phyloP scores from a whole-genome alignment of 2,797 vertebrate genomes.

The Anniella stebbinsi region DNA sequence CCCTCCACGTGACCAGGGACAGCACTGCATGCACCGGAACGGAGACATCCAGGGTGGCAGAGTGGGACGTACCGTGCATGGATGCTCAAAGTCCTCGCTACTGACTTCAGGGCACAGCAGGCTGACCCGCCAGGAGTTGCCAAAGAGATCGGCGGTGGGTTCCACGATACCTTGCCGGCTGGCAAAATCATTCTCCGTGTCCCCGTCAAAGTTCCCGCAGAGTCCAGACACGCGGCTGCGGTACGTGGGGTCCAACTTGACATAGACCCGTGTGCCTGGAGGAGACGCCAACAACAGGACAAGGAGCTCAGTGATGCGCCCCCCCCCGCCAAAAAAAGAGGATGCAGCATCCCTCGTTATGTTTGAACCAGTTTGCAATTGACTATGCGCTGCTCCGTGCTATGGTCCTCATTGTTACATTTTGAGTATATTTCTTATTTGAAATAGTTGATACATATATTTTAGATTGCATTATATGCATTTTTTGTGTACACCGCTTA shows the following conservation, averaged over 20 bases:
- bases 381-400: no score
- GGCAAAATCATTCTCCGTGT: slow-evolving; percentile 89
- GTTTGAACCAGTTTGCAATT: no score
- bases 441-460: no score
- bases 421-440: background rate
- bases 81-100: slow-evolving; percentile 82
- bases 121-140: slow-evolving; percentile 93
- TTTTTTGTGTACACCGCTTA: background rate
- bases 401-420: no score
- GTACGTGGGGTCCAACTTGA: slow-evolving; percentile 83
- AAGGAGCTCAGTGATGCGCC: background rate
- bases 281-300: background rate
- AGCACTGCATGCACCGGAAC: fast-evolving
- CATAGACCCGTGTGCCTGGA: slow-evolving; percentile 89
- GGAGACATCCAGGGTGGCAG: fast-evolving
- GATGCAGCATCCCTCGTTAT: background rate
- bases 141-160: slow-evolving; percentile 87
- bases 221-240: slow-evolving; percentile 85
- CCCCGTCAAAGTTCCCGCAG: slow-evolving; percentile 92
- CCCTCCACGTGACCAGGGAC: background rate
- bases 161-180: slow-evolving; percentile 89
- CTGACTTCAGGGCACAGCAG: slow-evolving; percentile 88
- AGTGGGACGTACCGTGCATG: slow-evolving; percentile 81
- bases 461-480: background rate
- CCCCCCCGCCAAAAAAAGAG: background rate